Conservation (phyloP, 2,113 vertebrate genomes). For the Dasyornis broadbenti region DNA sequence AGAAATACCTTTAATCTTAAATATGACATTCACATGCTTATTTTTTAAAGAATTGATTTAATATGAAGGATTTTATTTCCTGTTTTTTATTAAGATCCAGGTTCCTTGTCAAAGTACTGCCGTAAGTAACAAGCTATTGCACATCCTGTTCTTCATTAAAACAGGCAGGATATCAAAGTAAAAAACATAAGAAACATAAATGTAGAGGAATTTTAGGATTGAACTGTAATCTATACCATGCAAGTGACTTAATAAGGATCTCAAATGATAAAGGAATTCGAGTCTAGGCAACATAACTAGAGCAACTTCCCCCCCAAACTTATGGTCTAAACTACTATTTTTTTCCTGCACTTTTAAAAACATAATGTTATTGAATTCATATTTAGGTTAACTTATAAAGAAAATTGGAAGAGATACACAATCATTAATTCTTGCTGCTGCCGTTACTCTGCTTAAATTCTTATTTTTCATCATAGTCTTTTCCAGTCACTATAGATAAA, state of each 20-base stretch:
- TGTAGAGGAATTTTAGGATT: constrained; percentile 64
- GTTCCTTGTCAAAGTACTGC: constrained; percentile 60
- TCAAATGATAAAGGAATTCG: constrained; percentile 61
- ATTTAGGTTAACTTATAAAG: background rate
- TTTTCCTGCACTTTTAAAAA: background rate
- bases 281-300: constrained; percentile 38
- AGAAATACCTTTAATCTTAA: constrained; percentile 71
- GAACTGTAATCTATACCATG: constrained; percentile 65
- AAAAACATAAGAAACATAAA: constrained; percentile 66
- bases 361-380: constrained; percentile 14
- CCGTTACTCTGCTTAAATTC: background rate
- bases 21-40: constrained; percentile 75
- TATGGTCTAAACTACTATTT: background rate
- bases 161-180: constrained; percentile 67
- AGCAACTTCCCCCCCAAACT: background rate
- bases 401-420: background rate
- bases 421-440: background rate
- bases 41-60: constrained; percentile 74
- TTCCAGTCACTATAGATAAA: background rate
- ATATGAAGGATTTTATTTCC: constrained; percentile 78
- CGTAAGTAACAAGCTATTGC: constrained; percentile 58
- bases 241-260: constrained; percentile 66
- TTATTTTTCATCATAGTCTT: background rate
- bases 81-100: constrained; percentile 72
- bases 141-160: constrained; percentile 68